A percentile compares a stretch with the other conserved stretches of the same genome.
Conservation (phyloP, 2,797 vertebrate species). For the Nasua narica region DNA sequence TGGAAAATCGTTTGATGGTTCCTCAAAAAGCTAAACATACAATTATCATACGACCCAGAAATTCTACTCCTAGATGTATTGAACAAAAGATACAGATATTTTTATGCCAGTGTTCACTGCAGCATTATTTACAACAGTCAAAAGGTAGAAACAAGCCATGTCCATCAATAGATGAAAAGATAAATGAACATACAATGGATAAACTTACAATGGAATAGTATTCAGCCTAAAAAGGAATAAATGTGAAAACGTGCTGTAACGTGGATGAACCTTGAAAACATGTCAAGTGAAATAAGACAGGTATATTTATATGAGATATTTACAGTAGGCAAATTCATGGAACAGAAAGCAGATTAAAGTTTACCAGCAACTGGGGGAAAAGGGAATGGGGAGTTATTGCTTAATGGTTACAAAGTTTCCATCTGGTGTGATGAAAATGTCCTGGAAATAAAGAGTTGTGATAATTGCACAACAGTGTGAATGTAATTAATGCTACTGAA, state of each 20-base stretch:
- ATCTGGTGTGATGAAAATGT: not conserved
- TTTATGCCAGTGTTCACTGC: not conserved
- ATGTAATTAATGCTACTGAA: conserved; percentile 10
- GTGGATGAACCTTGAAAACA: not conserved
- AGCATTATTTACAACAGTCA: not conserved
- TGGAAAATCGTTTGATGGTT: not conserved
- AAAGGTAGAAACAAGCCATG: not conserved
- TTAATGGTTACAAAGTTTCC: not conserved
- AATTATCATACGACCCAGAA: not conserved
- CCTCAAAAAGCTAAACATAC: not conserved
- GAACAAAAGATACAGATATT: not conserved
- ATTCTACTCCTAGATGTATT: not conserved
- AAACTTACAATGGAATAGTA: not conserved
- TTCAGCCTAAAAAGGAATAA: not conserved
- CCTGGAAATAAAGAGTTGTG: not conserved
- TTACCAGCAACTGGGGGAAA: not conserved
- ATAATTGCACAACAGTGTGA: not conserved
- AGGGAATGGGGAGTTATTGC: not conserved
- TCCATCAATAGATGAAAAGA: not conserved
- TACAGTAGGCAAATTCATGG: not conserved
- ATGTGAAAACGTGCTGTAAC: not conserved
- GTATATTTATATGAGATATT: not conserved
- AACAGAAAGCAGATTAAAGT: not conserved
- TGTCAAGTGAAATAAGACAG: not conserved
- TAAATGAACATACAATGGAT: not conserved